Evolutionary conservation across 2,888 invertebrate genomes (phyloP).

Genomic region (Pyrocoelia pectoralis): DNA sequence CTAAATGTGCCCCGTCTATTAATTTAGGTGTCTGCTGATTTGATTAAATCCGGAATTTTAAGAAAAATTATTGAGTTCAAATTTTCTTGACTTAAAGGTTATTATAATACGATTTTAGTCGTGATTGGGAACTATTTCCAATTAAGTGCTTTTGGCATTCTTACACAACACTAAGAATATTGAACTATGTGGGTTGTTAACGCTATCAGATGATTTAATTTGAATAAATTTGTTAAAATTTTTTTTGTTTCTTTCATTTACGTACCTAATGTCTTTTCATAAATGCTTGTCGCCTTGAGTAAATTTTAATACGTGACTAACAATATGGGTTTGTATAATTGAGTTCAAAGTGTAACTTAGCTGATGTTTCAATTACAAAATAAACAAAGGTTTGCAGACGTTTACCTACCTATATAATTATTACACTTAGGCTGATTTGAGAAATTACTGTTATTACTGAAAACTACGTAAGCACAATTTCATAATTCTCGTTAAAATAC

Average conservation of each 20-base stretch:
- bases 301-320: too few species aligned
- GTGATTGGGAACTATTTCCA: not conserved
- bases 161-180: not conserved
- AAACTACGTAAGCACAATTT: too few species aligned
- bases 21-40: not conserved
- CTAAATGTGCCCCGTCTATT: not conserved
- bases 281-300: too few species aligned
- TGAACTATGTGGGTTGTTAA: slow-evolving; percentile 5
- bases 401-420: too few species aligned
- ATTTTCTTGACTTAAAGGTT: not conserved
- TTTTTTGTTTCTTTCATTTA: not conserved
- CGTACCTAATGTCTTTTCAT: too few species aligned
- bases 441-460: too few species aligned
- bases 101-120: not conserved
- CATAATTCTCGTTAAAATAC: too few species aligned
- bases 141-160: not conserved
- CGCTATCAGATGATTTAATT: slow-evolving; percentile 8
- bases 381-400: too few species aligned
- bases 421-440: too few species aligned
- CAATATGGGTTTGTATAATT: too few species aligned
- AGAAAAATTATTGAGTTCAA: not conserved
- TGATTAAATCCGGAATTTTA: not conserved
- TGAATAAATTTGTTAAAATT: not conserved
- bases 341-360: too few species aligned
- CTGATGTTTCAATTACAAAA: too few species aligned